phyloP scores from a whole-genome alignment of 2,113 vertebrate species.

The Chinchilla lanigera region DNA sequence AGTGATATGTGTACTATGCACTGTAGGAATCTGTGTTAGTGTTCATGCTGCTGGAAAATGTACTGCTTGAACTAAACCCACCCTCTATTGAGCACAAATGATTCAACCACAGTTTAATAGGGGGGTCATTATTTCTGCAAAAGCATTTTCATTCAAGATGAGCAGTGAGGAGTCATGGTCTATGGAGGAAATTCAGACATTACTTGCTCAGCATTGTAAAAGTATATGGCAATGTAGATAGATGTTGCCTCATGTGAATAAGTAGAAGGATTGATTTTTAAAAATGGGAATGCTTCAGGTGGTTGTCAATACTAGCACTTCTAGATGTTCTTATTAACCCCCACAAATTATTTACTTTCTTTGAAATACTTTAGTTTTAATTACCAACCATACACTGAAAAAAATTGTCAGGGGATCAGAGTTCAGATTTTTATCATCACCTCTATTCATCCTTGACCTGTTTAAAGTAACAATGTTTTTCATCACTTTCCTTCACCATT shows the following conservation, averaged over 20 bases:
- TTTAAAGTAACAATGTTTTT: neutral
- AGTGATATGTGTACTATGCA: neutral
- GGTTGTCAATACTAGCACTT: conserved; percentile 13
- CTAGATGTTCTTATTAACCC: neutral
- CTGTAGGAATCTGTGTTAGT: neutral
- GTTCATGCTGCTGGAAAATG: conserved; percentile 46
- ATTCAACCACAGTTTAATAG: conserved; percentile 54
- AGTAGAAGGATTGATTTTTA: neutral
- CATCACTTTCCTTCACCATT: neutral
- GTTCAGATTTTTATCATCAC: neutral
- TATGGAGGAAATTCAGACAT: conserved; percentile 29
- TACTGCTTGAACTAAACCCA: conserved; percentile 64
- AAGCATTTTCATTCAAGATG: conserved; percentile 70
- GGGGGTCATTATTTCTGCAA: conserved; percentile 48
- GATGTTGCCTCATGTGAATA: neutral
- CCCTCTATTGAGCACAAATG: conserved; percentile 40
- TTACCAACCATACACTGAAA: neutral
- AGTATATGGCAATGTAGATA: neutral
- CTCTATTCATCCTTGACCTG: neutral
- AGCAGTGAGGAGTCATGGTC: conserved; percentile 40
- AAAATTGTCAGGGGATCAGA: neutral
- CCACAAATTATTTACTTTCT: neutral
- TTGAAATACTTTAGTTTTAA: conserved; percentile 27
- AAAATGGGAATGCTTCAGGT: neutral
- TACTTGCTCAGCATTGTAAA: conserved; percentile 44